Evolutionary conservation across 2,113 vertebrate genomes (phyloP).

Genomic region (Strix aluco): DNA sequence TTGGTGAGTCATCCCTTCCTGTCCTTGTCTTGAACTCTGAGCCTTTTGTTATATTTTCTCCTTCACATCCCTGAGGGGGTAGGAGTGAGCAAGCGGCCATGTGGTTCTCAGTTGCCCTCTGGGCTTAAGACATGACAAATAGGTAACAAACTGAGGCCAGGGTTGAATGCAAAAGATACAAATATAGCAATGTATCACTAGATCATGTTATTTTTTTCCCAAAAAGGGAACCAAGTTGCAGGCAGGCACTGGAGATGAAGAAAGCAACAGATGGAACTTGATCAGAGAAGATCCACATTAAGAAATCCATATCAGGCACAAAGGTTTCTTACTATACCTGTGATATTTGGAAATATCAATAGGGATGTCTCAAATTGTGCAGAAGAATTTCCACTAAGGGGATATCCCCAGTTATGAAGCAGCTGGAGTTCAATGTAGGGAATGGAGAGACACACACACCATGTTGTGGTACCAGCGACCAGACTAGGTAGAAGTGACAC

Average conservation of each 20-base stretch:
- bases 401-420: background rate
- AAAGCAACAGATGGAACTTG: background rate
- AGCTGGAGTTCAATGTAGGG: background rate
- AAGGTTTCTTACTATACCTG: background rate
- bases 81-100: too few species aligned
- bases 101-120: too few species aligned
- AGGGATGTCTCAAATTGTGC: background rate
- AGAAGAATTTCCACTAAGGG: background rate
- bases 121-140: too few species aligned
- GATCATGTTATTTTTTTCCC: background rate
- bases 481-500: background rate
- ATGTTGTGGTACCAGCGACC: background rate
- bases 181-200: background rate
- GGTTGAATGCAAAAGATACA: background rate
- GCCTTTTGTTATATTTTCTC: too few species aligned
- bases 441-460: background rate
- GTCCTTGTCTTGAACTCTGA: too few species aligned
- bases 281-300: background rate
- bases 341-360: background rate
- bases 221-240: background rate
- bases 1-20: too few species aligned
- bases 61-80: too few species aligned
- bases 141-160: background rate
- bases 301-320: background rate
- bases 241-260: background rate